Percentiles rank a stretch among this genome's conserved stretches.
phyloP scores from a whole-genome alignment of 1,140 invertebrate genomes.

The Bombus difficillimus region DNA sequence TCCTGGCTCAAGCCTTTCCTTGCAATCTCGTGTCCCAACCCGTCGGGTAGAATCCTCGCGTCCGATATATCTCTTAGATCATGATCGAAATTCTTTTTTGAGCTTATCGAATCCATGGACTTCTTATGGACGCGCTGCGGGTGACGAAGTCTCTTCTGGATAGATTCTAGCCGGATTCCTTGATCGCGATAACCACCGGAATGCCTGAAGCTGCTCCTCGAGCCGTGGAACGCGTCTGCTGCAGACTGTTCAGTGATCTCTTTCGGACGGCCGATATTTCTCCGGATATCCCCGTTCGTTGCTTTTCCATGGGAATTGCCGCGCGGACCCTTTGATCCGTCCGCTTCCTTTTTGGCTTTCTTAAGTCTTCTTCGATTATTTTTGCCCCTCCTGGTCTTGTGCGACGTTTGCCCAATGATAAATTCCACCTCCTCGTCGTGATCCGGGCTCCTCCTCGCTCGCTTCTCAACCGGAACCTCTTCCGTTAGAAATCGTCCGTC shows the following conservation, averaged over 20 bases:
- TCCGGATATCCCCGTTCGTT: slow-evolving; percentile 28
- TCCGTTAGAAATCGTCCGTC: neutral
- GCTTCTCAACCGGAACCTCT: neutral
- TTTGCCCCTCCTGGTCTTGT: slow-evolving; percentile 11
- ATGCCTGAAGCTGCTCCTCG: slow-evolving; percentile 15
- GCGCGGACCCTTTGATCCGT: slow-evolving; percentile 24
- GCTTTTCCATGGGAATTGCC: slow-evolving; percentile 21
- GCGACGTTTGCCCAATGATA: slow-evolving; percentile 62
- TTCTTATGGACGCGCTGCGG: slow-evolving; percentile 39
- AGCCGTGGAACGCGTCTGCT: neutral
- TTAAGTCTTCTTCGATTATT: slow-evolving; percentile 42
- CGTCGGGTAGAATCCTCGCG: slow-evolving; percentile 8
- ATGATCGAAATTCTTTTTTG: slow-evolving; percentile 29
- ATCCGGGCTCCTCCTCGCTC: slow-evolving; percentile 40
- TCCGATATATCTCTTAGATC: slow-evolving; percentile 35
- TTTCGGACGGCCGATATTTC: slow-evolving; percentile 4
- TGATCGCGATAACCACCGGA: slow-evolving; percentile 38
- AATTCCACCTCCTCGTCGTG: slow-evolving; percentile 70
- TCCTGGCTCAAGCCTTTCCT: slow-evolving; percentile 16
- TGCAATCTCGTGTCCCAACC: slow-evolving; percentile 22
- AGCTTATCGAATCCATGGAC: slow-evolving; percentile 40
- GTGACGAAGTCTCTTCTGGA: slow-evolving; percentile 34
- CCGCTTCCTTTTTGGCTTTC: slow-evolving; percentile 21
- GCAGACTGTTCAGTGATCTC: slow-evolving; percentile 25
- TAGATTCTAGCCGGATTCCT: neutral